Evolutionary conservation across 2,113 vertebrate genomes (phyloP).

Genomic region (Syrmaticus mikado): DNA sequence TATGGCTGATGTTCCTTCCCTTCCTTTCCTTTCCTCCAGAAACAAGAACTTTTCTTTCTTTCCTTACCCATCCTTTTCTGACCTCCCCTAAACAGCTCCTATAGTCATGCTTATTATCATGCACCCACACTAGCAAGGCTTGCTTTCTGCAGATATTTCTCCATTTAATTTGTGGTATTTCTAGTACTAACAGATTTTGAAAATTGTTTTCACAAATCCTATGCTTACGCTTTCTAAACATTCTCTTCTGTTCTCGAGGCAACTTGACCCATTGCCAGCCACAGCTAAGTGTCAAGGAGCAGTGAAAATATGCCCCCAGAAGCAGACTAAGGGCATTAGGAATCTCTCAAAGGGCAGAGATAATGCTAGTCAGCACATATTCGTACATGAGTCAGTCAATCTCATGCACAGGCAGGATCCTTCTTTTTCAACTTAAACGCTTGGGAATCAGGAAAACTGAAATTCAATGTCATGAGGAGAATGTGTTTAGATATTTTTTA

Average conservation of each 20-base stretch:
- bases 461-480: neutral
- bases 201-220: neutral
- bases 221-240: neutral
- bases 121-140: fast-evolving
- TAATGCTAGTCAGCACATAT: neutral
- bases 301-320: neutral
- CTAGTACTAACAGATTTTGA: neutral
- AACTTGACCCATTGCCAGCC: neutral
- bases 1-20: neutral
- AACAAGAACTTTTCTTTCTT: neutral
- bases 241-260: neutral
- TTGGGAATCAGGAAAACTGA: neutral
- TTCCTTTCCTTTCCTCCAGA: neutral
- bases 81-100: neutral
- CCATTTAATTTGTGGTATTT: neutral
- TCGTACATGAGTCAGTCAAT: neutral
- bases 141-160: neutral
- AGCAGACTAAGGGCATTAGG: neutral
- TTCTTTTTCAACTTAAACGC: neutral
- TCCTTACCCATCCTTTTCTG: neutral
- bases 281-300: neutral
- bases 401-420: neutral
- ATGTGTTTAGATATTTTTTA: neutral
- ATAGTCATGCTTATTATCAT: neutral
- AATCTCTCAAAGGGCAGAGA: neutral